Percentiles rank a stretch among this genome's conserved stretches.
phyloP scores from a whole-genome alignment of 2,888 invertebrate genomes.

The Heliothis peltigera region DNA sequence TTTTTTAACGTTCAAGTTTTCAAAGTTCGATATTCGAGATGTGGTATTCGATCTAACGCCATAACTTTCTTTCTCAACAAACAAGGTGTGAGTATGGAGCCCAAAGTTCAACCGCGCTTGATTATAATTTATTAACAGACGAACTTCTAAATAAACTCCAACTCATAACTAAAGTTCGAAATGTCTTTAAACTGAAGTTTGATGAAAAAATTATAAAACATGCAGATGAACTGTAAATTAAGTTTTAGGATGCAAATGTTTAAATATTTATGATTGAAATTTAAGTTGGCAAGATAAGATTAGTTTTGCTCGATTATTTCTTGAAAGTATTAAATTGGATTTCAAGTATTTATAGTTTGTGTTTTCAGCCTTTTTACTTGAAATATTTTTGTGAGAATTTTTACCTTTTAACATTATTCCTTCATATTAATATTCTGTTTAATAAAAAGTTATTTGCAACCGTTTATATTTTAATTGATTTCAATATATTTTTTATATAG shows the following conservation, averaged over 20 bases:
- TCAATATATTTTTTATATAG: too few species aligned
- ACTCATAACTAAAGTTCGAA: slow-evolving; percentile 19
- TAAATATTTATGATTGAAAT: slow-evolving; percentile 29
- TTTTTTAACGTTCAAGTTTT: slow-evolving; percentile 14
- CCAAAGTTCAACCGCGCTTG: slow-evolving; percentile 37
- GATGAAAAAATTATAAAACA: slow-evolving; percentile 21
- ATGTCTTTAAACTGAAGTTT: slow-evolving; percentile 25
- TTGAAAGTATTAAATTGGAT: slow-evolving; percentile 16
- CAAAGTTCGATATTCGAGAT: slow-evolving; percentile 17
- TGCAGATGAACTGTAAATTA: slow-evolving; percentile 35
- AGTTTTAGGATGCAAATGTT: slow-evolving; percentile 21
- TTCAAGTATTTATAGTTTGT: slow-evolving; percentile 30
- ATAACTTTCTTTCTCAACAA: slow-evolving; percentile 52
- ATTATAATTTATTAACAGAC: slow-evolving; percentile 56
- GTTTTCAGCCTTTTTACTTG: slow-evolving; percentile 15
- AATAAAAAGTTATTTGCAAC: too few species aligned
- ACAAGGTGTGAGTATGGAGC: slow-evolving; percentile 41
- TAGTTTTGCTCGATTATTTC: slow-evolving; percentile 27
- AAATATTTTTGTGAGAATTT: slow-evolving; percentile 1
- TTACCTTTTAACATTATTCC: slow-evolving; percentile 2
- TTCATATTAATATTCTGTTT: too few species aligned
- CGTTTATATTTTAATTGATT: too few species aligned
- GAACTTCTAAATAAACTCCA: slow-evolving; percentile 40
- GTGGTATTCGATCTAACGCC: slow-evolving; percentile 12
- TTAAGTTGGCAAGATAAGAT: slow-evolving; percentile 30